Evolutionary conservation across 64 coral and sea anemone genomes (phyloP).

Genomic region (Stylophora pistillata): DNA sequence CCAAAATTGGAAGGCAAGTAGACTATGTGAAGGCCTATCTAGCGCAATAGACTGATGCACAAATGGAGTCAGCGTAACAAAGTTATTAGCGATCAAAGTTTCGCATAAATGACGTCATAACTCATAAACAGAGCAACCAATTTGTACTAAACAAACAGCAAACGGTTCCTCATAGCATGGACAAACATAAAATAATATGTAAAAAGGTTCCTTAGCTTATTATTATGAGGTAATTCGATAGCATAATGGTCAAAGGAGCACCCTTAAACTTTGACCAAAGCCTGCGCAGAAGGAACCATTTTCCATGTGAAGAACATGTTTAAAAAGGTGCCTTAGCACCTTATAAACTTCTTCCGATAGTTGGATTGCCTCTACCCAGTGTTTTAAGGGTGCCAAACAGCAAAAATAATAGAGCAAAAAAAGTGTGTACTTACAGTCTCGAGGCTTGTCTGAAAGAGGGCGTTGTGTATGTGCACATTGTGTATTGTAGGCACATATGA

Average conservation of each 20-base stretch:
- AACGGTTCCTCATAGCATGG: conserved; percentile 4
- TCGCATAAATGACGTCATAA: conserved; percentile 10
- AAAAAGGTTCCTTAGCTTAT: not conserved
- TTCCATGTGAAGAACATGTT: conserved; percentile 9
- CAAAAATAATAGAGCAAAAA: not conserved
- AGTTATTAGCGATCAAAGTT: not conserved
- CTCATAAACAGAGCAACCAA: not conserved
- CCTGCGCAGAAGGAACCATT: conserved; percentile 18
- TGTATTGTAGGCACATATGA: too few species aligned
- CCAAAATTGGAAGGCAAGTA: too few species aligned
- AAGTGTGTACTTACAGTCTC: not conserved
- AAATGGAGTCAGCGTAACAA: too few species aligned
- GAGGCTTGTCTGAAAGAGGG: not conserved
- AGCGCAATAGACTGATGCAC: too few species aligned
- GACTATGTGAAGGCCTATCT: too few species aligned
- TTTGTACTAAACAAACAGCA: conserved; percentile 11
- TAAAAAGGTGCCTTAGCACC: too few species aligned
- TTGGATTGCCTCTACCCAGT: conserved; percentile 19
- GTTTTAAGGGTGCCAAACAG: conserved; percentile 35
- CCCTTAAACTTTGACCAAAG: conserved; percentile 28
- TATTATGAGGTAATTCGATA: too few species aligned
- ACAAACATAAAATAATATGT: not conserved
- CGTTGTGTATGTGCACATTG: too few species aligned
- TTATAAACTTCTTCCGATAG: conserved; percentile 2
- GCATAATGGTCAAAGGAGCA: too few species aligned